A percentile compares a stretch with the other conserved stretches of the same genome.
phyloP scores from a whole-genome alignment of 2,113 vertebrate species.

The Capreolus pygargus region DNA sequence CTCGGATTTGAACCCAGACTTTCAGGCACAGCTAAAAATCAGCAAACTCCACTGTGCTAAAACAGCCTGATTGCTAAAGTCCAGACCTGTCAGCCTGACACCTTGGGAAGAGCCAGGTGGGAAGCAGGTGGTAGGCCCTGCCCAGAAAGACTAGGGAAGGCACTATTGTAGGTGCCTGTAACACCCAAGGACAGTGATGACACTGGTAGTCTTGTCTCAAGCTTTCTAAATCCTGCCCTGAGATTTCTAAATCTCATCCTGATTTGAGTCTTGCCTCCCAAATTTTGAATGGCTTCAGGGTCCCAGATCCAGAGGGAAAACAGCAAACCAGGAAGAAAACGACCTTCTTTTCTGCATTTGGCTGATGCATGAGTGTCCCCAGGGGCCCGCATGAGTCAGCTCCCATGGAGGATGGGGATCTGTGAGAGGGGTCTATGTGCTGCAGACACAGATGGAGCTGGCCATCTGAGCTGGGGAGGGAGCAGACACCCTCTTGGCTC shows the following conservation, averaged over 20 bases:
- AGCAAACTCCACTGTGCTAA: background rate
- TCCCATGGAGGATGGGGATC: background rate
- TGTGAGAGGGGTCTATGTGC: background rate
- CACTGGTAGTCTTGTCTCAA: background rate
- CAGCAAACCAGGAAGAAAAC: background rate
- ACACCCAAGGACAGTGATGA: background rate
- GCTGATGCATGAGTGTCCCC: fast-evolving
- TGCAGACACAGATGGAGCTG: background rate
- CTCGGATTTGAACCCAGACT: background rate
- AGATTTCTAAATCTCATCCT: background rate
- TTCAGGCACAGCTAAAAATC: background rate
- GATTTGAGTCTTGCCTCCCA: background rate
- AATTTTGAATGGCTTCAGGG: background rate
- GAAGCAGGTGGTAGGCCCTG: background rate
- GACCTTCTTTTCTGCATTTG: background rate
- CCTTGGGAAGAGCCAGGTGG: background rate
- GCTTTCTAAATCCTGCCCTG: background rate
- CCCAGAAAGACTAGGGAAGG: too few relatives aligned
- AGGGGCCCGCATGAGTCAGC: background rate
- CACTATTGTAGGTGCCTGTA: background rate
- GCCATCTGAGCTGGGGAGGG: background rate
- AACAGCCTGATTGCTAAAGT: background rate
- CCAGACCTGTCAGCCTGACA: background rate
- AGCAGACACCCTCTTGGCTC: background rate
- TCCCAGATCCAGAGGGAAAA: background rate